A percentile compares a stretch with the other conserved stretches of the same genome.
These are phyloP conservation scores for Podarcis muralis DNA, from an alignment of 2,113 vertebrate genomes.

Conservation along the genomic window DNA sequence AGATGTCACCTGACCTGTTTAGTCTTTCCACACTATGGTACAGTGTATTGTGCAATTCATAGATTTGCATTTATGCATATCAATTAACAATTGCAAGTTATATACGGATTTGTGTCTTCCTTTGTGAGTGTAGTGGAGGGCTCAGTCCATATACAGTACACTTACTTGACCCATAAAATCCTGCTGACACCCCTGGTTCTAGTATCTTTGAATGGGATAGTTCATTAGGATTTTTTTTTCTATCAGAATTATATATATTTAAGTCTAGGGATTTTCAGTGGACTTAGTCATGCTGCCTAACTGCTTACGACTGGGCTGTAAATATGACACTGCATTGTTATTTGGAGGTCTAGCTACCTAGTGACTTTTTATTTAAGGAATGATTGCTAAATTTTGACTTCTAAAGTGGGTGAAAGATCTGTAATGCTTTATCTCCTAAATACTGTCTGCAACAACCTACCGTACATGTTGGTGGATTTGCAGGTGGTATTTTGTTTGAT, in stretches of 20 bases:
- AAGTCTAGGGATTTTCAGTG: background rate
- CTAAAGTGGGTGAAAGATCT: background rate
- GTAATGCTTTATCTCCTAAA: background rate
- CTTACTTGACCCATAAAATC: background rate
- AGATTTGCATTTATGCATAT: background rate
- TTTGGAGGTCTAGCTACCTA: background rate
- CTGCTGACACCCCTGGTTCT: background rate
- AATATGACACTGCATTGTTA: background rate
- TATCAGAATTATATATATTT: background rate
- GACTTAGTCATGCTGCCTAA: background rate
- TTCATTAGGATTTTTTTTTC: background rate
- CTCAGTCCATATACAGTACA: background rate
- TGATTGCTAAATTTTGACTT: background rate
- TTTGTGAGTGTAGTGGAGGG: too few species aligned
- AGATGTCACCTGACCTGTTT: too few species aligned
- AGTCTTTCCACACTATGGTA: too few species aligned
- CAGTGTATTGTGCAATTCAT: background rate
- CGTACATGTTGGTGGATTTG: background rate
- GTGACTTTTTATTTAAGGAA: background rate
- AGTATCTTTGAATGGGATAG: background rate
- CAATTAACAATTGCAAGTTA: background rate
- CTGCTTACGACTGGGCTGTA: background rate
- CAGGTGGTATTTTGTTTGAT: slow-evolving; percentile 2
- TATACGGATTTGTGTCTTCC: background rate
- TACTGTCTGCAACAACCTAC: background rate